Evolutionary conservation across 2,797 vertebrate genomes (phyloP).

Genomic region (Sparidentex hasta): DNA sequence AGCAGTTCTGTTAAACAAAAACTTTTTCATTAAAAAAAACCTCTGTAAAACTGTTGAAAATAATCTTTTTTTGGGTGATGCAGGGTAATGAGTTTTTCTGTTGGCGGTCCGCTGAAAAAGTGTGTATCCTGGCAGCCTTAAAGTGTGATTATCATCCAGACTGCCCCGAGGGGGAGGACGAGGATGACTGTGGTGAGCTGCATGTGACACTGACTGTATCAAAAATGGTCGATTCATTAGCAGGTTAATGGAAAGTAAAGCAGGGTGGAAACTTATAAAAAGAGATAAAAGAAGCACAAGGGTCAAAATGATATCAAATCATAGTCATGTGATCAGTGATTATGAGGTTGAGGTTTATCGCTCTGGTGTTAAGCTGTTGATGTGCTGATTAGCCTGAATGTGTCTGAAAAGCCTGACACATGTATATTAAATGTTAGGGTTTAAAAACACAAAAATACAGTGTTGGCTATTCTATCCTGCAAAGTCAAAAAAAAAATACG

Average conservation of each 20-base stretch:
- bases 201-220: neutral
- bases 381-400: too few species aligned
- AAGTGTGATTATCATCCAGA: constrained; percentile 81
- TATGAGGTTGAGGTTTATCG: too few species aligned
- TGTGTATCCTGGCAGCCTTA: constrained; percentile 68
- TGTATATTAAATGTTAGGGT: too few species aligned
- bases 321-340: neutral
- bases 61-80: constrained; percentile 16
- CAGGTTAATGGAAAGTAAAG: neutral
- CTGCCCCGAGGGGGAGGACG: constrained; percentile 85
- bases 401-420: too few species aligned
- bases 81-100: constrained; percentile 82
- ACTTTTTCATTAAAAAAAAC: neutral
- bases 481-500: too few species aligned
- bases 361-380: too few species aligned
- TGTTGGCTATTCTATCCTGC: too few species aligned
- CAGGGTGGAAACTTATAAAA: neutral
- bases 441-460: too few species aligned
- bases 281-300: neutral
- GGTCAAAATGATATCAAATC: neutral
- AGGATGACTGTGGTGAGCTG: constrained; percentile 82
- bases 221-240: neutral
- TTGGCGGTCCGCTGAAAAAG: constrained; percentile 69
- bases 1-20: neutral
- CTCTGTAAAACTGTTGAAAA: neutral